Conservation (phyloP, 2,888 invertebrate genomes). For the Amiota minor region DNA sequence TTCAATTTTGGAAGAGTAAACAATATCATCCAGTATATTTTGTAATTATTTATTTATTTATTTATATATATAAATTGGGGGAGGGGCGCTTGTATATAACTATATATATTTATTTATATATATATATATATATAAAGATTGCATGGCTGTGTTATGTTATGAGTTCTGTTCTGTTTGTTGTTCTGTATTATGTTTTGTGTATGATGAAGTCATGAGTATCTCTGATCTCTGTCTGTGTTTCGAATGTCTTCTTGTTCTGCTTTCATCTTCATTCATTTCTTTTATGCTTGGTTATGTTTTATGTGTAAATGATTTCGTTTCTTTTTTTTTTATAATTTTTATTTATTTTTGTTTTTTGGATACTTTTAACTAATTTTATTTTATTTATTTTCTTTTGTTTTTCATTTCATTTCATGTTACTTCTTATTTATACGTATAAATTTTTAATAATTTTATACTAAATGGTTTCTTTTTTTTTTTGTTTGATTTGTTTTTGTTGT, state of each 20-base stretch:
- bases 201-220: too few species aligned
- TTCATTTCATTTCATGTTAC: constrained; percentile 54
- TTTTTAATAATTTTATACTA: constrained; percentile 70
- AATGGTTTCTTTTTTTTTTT: constrained; percentile 54
- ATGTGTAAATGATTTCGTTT: constrained; percentile 47
- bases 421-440: constrained; percentile 70
- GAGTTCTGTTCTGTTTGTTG: too few species aligned
- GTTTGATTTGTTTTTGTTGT: constrained; percentile 41
- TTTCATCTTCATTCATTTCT: constrained; percentile 41
- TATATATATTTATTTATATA: constrained; percentile 40
- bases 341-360: constrained; percentile 36
- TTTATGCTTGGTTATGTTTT: constrained; percentile 47
- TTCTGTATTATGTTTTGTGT: too few species aligned
- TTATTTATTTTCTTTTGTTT: constrained; percentile 63
- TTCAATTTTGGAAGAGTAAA: constrained; percentile 48
- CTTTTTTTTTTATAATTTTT: constrained; percentile 41
- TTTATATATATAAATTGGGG: constrained; percentile 17
- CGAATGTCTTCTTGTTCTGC: constrained; percentile 52
- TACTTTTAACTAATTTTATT: constrained; percentile 56
- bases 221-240: constrained; percentile 29
- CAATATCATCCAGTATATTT: constrained; percentile 67
- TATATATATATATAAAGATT: constrained; percentile 27
- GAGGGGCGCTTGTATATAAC: constrained; percentile 50
- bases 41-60: constrained; percentile 38
- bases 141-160: constrained; percentile 20